Conservation (phyloP, 2,113 vertebrate genomes). For the Thomomys bottae region DNA sequence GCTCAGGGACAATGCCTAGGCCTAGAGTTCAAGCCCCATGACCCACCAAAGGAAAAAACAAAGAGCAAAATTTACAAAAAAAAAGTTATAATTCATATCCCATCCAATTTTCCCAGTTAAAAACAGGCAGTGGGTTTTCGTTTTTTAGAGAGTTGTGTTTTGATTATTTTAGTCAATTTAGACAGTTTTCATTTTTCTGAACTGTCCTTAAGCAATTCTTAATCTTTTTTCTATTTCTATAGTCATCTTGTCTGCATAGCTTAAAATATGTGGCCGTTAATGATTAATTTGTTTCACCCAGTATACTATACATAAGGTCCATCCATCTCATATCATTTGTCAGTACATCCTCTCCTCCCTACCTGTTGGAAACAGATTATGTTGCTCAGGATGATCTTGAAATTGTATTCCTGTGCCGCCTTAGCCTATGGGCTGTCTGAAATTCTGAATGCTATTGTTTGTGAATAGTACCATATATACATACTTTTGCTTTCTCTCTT, state of each 20-base stretch:
- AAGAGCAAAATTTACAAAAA: not conserved
- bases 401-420: not conserved
- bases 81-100: not conserved
- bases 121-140: constrained; percentile 4
- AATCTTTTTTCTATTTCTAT: not conserved
- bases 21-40: too few relatives aligned
- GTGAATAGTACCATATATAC: not conserved
- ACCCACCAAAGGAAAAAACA: too few relatives aligned
- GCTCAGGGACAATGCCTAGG: too few relatives aligned
- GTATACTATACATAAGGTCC: not conserved
- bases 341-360: not conserved
- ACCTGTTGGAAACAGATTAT: not conserved
- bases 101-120: not conserved
- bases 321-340: not conserved
- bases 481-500: too few relatives aligned
- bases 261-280: not conserved
- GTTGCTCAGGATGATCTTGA: not conserved
- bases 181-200: constrained; percentile 8
- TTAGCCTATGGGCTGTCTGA: not conserved
- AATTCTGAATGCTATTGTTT: not conserved
- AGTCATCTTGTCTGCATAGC: not conserved
- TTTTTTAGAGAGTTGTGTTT: not conserved
- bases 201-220: not conserved
- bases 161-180: not conserved
- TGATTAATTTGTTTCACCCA: too few relatives aligned